Evolutionary conservation across 1,140 invertebrate genomes (phyloP), one percentile per base, ranked within the genome.

Genomic region (Lanistes nyassanus): DNA sequence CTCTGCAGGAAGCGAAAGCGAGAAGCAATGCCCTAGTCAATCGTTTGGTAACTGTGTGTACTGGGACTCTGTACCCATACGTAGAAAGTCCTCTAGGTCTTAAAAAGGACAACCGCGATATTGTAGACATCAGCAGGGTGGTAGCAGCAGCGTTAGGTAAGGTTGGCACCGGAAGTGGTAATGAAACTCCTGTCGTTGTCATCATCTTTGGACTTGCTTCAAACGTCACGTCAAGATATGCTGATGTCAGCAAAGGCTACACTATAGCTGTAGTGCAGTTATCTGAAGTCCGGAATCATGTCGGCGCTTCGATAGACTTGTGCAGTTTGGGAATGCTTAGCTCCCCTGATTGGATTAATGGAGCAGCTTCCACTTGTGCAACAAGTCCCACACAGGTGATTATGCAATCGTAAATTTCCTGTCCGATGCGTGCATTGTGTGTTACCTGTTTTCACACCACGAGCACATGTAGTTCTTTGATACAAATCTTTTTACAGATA

Each of bases 41-140:
- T 23, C 65, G 65, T 16, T 42, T 66, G 65, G 65, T 23, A 26
- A 39, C 4, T 21, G 65, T 66, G 36, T 66, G 65, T 39, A 42
- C 6, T 42, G 6, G n/a, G 11, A 37, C 65, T 21, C 65, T 66
- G 36, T 66, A 39, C 36, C 65, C 65, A n/a, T 66, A 66, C 36
- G 65, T 66, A n/a, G 65, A 66, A 42, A 34, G 26, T 26, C 34
- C 65, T 65, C 21, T 65, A 31, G 31, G 21, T 36, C 39, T 66
- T n/a, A 66, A 42, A 37, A 42, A n/a, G 65, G 16, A 23, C 36
- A 34, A 34, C 23, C 9, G 19, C 42, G 42, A 16, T 3, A 6
- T 3, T 13, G 42, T 13, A 6, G 65, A 66, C 6, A 69, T 0
- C 6, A 16, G 42, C 29, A 21, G 23, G 23, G 67, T 51, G 39